Percentiles rank a stretch among this genome's conserved stretches.
Evolutionary conservation across 2,797 vertebrate species (phyloP).

Genomic region (Pangasius sanitwongsei): DNA sequence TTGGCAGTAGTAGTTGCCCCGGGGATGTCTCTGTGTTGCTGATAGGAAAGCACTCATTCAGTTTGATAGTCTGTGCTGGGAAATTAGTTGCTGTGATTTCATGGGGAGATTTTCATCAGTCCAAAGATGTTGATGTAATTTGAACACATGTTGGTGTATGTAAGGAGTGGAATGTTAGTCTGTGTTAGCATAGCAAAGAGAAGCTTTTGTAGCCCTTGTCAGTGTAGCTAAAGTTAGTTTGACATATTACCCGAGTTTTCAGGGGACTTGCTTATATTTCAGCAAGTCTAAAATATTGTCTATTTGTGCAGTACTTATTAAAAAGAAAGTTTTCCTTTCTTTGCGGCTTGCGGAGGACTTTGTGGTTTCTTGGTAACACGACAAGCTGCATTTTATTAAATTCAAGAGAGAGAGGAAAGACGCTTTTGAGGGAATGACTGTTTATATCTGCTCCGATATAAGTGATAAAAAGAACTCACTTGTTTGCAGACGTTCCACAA

Average conservation of each 20-base stretch:
- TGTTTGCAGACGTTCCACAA: background rate
- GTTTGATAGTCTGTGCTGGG: conserved; percentile 11
- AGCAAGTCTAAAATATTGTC: background rate
- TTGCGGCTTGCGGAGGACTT: background rate
- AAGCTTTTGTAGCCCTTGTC: background rate
- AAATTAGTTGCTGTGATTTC: background rate
- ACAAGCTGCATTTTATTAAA: background rate
- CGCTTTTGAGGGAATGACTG: background rate
- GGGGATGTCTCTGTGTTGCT: background rate
- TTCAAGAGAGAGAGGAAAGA: background rate
- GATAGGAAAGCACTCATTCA: conserved; percentile 32
- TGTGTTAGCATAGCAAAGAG: background rate
- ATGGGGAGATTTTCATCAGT: background rate
- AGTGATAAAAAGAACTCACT: background rate
- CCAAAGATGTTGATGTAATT: background rate
- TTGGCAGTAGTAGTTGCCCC: background rate
- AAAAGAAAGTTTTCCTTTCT: background rate
- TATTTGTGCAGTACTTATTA: background rate
- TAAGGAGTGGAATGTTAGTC: background rate
- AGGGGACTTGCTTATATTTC: background rate
- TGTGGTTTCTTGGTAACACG: background rate
- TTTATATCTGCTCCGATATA: background rate
- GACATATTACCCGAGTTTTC: background rate
- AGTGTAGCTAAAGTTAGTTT: background rate
- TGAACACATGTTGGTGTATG: background rate